Base-by-base conservation (phyloP, 2,113 vertebrate species). In the Balaenoptera acutorostrata region DNA sequence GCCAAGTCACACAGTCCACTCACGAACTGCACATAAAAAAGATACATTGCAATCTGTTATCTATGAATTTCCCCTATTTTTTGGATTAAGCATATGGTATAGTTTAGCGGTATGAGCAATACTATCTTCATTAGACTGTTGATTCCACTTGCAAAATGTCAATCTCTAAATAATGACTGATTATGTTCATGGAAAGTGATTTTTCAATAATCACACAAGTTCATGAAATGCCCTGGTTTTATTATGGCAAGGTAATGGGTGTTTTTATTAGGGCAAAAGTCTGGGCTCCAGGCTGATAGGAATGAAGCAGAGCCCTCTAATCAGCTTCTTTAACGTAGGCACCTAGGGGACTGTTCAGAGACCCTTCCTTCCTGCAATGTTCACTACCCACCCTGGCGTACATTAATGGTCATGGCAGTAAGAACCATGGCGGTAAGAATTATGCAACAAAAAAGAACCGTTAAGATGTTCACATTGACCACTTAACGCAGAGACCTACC, bases 141-240 rank as follows among this genome's bases (percentile, higher is more conserved):
- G 36, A 83, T 96, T 80, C 41, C 69, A 59, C 59, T 82, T 88
- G 41, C 61, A 64, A 90, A 83, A 94, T 64, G 59, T 61, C 72
- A 92, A 85, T 77, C 49, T 93, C 68, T 86, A 39, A 86, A 39
- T 75, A 81, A 89, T 31, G 61, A 64, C 20, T 61, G 39, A 74
- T 72, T 39, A 88, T 77, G 46, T 29, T 89, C 20, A 77, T 27
- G 31, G 74, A n/a, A 96, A 82, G 75, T 46, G 36, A 85, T 55
- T 95, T 96, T 75, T 61, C 52, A 91, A 41, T 68, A 83, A 86
- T 80, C 88, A 92, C 11, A 83, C 2, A 94, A 57, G 36, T 96
- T 81, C 29, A 81, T 25, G 29, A 61, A 92, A 81, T 44, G 41
- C 27, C 33, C 69, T 77, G 31, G 61, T 92, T 93, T 87, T 69